These are phyloP conservation scores for Alouatta palliata DNA, from an alignment of 2,113 vertebrate species.

Conservation along the genomic window DNA sequence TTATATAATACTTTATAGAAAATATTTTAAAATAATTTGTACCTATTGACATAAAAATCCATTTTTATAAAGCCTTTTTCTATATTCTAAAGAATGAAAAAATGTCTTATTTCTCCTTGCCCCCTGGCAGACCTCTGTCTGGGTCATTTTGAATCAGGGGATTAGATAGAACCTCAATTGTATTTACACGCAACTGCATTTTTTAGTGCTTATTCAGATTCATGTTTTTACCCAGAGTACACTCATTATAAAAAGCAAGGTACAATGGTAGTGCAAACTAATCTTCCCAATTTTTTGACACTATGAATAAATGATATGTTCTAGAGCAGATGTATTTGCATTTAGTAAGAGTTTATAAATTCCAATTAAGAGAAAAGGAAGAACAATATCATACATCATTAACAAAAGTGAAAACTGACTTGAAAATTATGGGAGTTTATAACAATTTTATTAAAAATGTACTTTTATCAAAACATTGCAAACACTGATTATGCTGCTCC, in stretches of 20 bases:
- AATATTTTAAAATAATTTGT: slow-evolving; percentile 34
- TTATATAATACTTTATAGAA: not conserved
- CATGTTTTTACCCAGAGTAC: not conserved
- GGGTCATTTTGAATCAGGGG: not conserved
- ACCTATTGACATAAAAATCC: not conserved
- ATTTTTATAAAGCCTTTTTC: slow-evolving; percentile 12
- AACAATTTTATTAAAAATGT: not conserved
- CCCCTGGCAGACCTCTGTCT: not conserved
- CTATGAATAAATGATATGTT: not conserved
- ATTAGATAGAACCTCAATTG: slow-evolving; percentile 45
- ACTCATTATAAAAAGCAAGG: slow-evolving; percentile 32
- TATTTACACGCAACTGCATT: not conserved
- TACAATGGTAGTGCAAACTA: not conserved
- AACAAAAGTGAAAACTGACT: slow-evolving; percentile 19
- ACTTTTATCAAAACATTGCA: slow-evolving; percentile 24
- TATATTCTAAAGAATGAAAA: slow-evolving; percentile 47
- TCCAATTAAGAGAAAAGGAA: slow-evolving; percentile 44
- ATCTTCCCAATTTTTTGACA: not conserved
- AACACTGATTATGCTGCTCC: not conserved
- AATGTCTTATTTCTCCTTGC: not conserved
- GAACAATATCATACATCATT: not conserved
- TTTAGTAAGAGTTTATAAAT: slow-evolving; percentile 11
- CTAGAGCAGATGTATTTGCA: not conserved
- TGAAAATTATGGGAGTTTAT: not conserved
- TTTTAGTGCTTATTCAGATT: slow-evolving; percentile 34